Evolutionary conservation across 2,113 vertebrate genomes (phyloP), one percentile per base, ranked within the genome.

Genomic region (Chaenocephalus aceratus): DNA sequence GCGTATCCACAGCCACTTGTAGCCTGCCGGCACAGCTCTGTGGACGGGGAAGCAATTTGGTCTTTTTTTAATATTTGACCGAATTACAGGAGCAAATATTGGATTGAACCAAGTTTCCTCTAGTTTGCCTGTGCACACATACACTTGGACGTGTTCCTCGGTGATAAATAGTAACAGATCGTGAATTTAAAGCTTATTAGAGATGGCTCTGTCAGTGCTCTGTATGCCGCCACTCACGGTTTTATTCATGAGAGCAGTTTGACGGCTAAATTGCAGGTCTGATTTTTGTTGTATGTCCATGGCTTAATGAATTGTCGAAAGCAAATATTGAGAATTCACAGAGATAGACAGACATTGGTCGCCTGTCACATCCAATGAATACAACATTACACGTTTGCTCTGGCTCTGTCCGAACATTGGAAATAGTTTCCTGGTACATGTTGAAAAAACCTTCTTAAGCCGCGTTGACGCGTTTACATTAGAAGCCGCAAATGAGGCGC

Each of bases 51-150:
- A 91, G 87, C 90, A 91, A 90, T 92, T 92, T 84, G 60, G 66
- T 66, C 83, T 87, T 89, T 88, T 88, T 88, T 91, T 86, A 80
- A 89, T 93, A 92, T 94, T 93, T 94, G 83, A 91, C 86, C 61
- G 51, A 92, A 93, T 93, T 92, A 92, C 79, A 72, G 67, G 56
- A 87, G 88, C 86, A 93, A 93, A 94, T 91, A 94, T 89, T 93
- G 88, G 83, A 87, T 84, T 71, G 72, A 84, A 89, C 49, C 63
- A 69, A 64, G 88, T 90, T 92, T 92, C 87, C 91, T 88, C 62
- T 93, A 82, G 87, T 91, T 90, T 89, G 21, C 61, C 73, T 83
- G 70, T 57, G 10, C 80, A 76, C 82, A 86, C 51, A 74, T 16
- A 65, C 80, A 84, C 86, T 59, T 59, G 66, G 85, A 75, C 77